Evolutionary conservation across 2,888 invertebrate genomes (phyloP), one percentile per base, ranked within the genome.

Genomic region (Dione vanillae): DNA sequence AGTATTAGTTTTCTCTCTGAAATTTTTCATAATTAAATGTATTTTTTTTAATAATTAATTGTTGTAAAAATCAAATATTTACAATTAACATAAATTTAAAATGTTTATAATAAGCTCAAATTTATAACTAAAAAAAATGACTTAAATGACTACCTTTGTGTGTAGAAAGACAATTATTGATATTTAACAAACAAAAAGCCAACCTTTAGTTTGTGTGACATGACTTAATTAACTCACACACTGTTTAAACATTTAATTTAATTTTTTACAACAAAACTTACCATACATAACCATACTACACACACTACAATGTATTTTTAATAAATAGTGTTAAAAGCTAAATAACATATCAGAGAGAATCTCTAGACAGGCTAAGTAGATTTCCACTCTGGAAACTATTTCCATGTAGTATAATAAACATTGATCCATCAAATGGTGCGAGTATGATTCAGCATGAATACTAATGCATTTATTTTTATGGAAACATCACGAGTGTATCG

Each of bases 381-480:
- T 40, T 61, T 35, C 35, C 27, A 11, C n/a, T 16, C n/a, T 7
- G 7, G 6, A 45, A n/a, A 45, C 11, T n/a, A 45, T 27, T 45
- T 61, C 37, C 56, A 45, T 16, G 35, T 45, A 45, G 61, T 16
- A 61, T n/a, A 43, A 9, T 43, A 43, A 43, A 35, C 27, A 35
- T 61, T 27, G n/a, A 45, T 61, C 61, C 27, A 61, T 35, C 45
- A 35, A 56, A 49, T 40, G n/a, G 19, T 27, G 37, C 27, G 2
- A 43, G 16, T 16, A 66, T 67, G 67, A 67, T 41, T 61, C 67
- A 67, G 67, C 67, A 19, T 49, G 51, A 61, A 67, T 67, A 52
- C 61, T 67, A 67, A 67, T 67, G 62, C 61, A 69, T 64, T 56
- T 54, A 62, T 69, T 69, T 52, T 64, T 37, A 69, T 61, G 45